A percentile compares a stretch with the other conserved stretches of the same genome.
Conservation (phyloP, 2,113 vertebrate genomes). For the Pseudolaguvia tuberculata region DNA sequence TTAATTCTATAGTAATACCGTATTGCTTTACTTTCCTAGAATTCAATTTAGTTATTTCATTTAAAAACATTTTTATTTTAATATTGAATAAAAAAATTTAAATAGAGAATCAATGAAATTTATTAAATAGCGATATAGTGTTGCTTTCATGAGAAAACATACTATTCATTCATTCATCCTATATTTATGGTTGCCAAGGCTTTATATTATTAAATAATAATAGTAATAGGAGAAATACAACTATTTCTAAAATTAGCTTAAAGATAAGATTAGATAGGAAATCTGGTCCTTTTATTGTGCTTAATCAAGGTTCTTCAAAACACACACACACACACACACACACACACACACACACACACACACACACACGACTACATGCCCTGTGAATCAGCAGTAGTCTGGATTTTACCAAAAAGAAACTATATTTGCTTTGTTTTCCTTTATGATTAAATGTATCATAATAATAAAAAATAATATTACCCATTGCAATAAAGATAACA, state of each 20-base stretch:
- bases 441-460: no score
- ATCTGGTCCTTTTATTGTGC: no score
- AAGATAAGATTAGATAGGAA: no score
- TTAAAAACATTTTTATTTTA: no score
- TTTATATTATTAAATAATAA: no score
- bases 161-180: not conserved
- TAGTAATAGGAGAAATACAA: no score
- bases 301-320: not conserved
- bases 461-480: not conserved
- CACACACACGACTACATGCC: no score
- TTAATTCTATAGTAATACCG: not conserved
- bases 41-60: no score
- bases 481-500: not conserved
- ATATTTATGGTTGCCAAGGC: not conserved
- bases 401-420: conserved; percentile 19
- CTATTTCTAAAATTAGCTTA: not conserved
- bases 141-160: not conserved
- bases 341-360: no score
- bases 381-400: conserved; percentile 33
- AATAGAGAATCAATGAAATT: no score
- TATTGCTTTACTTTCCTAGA: not conserved
- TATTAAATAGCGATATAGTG: no score
- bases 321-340: not conserved
- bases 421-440: conserved; percentile 20
- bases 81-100: no score